These are phyloP conservation scores for Perodicticus potto DNA, from an alignment of 2,797 vertebrate genomes.

Conservation along the genomic window DNA sequence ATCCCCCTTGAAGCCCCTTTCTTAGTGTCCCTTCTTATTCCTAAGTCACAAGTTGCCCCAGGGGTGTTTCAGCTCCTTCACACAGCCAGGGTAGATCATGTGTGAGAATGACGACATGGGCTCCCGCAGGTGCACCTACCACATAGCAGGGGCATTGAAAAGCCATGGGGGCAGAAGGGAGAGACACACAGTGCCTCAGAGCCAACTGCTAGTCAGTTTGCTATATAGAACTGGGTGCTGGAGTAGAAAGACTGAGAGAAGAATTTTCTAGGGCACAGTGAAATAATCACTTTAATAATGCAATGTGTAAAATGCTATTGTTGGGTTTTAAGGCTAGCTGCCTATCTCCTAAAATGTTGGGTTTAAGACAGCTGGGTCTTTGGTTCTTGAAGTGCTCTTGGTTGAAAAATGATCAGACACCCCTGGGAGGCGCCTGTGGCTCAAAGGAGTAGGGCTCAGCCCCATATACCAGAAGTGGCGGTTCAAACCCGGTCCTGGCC, in stretches of 20 bases:
- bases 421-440: no score
- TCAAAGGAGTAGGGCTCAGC: no score
- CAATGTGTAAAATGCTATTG: background rate
- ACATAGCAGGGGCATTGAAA: background rate
- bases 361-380: no score
- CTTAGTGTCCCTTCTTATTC: no score
- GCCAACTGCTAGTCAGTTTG: background rate
- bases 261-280: background rate
- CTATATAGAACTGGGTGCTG: background rate
- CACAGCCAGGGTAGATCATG: background rate
- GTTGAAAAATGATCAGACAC: no score
- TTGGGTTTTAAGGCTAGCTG: no score
- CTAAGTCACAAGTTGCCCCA: background rate
- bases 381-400: no score
- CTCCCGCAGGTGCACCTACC: background rate
- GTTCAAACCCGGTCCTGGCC: no score
- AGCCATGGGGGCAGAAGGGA: background rate
- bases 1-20: no score
- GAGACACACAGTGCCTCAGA: background rate
- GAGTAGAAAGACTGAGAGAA: background rate
- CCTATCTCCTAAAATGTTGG: no score
- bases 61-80: background rate
- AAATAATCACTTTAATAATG: background rate
- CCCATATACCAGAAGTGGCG: no score
- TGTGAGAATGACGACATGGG: background rate